phyloP scores from a whole-genome alignment of 2,888 invertebrate species.

The Drosophila macrothrix region DNA sequence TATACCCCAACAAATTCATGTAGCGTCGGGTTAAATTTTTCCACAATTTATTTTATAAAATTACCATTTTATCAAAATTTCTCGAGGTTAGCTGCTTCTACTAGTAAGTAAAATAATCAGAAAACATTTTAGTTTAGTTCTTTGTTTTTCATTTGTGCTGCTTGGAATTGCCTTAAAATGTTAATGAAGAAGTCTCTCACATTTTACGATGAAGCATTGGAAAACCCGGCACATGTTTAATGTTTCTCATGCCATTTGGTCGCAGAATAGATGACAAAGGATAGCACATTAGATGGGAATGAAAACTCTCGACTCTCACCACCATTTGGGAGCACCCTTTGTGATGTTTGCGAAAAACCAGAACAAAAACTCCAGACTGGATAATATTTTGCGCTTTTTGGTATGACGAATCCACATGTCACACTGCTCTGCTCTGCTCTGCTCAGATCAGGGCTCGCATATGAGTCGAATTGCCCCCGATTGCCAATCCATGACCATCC shows the following conservation, averaged over 20 bases:
- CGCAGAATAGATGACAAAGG: constrained; percentile 52
- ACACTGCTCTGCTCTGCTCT: constrained; percentile 19
- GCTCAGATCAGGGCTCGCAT: constrained; percentile 23
- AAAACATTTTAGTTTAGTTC: neutral
- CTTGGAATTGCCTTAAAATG: neutral
- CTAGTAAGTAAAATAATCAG: neutral
- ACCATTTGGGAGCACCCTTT: constrained; percentile 44
- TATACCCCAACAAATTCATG: rapidly evolving
- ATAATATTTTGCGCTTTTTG: constrained; percentile 77
- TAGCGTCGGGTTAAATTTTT: neutral
- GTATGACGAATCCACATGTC: constrained; percentile 79
- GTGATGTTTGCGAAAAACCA: constrained; percentile 72
- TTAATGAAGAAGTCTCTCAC: constrained; percentile 9
- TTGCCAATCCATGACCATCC: constrained; percentile 1
- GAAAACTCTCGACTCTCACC: constrained; percentile 12
- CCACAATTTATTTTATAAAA: neutral
- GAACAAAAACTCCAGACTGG: constrained; percentile 72
- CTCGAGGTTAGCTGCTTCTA: neutral
- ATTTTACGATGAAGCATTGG: constrained; percentile 10
- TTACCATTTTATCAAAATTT: neutral
- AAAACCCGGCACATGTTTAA: constrained; percentile 57
- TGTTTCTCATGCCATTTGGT: constrained; percentile 75
- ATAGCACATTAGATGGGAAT: constrained; percentile 64
- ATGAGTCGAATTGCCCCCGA: constrained; percentile 47
- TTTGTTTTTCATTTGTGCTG: neutral